Base-by-base conservation (phyloP, 2,888 invertebrate species). In the Syritta pipiens region DNA sequence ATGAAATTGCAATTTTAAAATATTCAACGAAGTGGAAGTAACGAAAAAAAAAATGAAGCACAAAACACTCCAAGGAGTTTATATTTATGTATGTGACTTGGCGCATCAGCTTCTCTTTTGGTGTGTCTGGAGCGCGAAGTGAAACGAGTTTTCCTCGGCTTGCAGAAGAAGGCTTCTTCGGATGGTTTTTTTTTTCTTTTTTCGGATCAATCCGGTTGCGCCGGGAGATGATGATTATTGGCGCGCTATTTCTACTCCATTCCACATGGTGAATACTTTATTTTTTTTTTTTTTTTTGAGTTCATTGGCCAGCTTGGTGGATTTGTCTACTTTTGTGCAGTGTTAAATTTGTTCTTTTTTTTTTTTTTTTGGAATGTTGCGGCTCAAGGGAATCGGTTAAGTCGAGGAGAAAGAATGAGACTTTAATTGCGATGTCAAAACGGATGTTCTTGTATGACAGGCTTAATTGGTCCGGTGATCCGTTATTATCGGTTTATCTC, bases 1-100 rank as follows among this genome's bases (percentile, higher is more conserved):
- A 46, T 67, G 44, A 67, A 67, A 37, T 42, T 55, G 67, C 55
- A 67, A 67, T 67, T 53, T 67, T 67, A 42, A 53, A 53, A 53
- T 65, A 35, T 44, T 42, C 32, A 26, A 44, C 53, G 24, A 17
- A n/a, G 48, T 10, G 40, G 14, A 40, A 20, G 19, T 14, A 32
- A 14, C 9, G 17, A 37, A 37, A 14, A 35, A 12, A 37, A 3
- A 35, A 2, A 10, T 6, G 12, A 35, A 12, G 12, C 5, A 17
- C 3, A 37, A 17, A 37, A 20, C 20, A 37, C 10, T n/a, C 7
- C 32, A 30, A 10, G 37, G 26, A 9, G 19, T 19, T 19, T n/a
- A n/a, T n/a, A n/a, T n/a, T n/a, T n/a, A n/a, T n/a, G n/a, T n/a
- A n/a, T n/a, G n/a, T n/a, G n/a, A n/a, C 26, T 28, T 12, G 3